phyloP scores from a whole-genome alignment of 2,113 vertebrate genomes.

The Leucosticte australis region DNA sequence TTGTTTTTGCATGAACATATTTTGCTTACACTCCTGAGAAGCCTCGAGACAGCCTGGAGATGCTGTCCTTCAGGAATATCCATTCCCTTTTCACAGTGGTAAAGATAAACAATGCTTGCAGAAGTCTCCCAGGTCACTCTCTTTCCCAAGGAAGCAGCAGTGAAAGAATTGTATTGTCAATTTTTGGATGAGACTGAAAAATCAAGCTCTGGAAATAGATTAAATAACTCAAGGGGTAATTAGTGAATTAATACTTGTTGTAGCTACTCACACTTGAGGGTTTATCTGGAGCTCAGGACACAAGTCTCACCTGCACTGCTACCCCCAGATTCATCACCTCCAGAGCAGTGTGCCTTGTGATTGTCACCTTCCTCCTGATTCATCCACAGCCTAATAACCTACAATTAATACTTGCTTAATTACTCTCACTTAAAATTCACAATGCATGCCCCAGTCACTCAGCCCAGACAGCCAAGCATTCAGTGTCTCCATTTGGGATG shows the following conservation, averaged over 20 bases:
- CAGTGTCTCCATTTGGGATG: neutral
- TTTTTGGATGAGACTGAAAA: neutral
- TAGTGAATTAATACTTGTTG: neutral
- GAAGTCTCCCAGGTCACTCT: neutral
- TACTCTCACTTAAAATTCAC: slow-evolving; percentile 1
- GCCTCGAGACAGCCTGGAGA: neutral
- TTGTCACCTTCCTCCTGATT: neutral
- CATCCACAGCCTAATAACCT: neutral
- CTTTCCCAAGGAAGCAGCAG: neutral
- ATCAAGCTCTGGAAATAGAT: neutral
- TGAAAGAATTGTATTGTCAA: neutral
- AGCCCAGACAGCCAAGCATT: neutral
- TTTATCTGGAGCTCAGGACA: neutral
- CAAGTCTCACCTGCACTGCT: neutral
- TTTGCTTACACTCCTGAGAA: neutral
- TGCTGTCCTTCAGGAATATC: neutral
- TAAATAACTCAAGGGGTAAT: neutral
- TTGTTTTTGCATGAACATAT: fast-evolving
- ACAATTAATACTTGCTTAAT: slow-evolving; percentile 19
- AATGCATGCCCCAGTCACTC: neutral
- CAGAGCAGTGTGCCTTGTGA: neutral
- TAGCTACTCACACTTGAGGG: neutral
- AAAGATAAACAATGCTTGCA: neutral
- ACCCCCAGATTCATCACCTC: neutral
- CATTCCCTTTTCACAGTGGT: neutral